Base-by-base conservation (phyloP, 2,888 invertebrate genomes). In the Drosophila birchii region DNA sequence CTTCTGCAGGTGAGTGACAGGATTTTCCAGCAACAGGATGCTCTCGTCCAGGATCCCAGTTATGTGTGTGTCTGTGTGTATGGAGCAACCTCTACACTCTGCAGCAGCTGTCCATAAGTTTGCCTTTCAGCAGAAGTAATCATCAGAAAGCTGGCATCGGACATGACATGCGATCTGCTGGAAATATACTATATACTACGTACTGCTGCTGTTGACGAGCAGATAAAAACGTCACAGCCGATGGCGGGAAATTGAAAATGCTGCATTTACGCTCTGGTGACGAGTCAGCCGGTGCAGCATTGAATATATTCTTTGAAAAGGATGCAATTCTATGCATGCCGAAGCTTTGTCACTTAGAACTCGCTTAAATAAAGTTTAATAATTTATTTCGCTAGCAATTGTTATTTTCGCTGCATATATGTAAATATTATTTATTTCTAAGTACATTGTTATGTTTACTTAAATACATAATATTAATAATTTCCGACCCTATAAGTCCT, bases 181-280 rank as follows among this genome's bases (percentile, higher is more conserved):
- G 49, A 39, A 45, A 47, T 41, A 67, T 39, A 32, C 8, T 29
- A 8, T 29, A 29, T 29, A 29, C 4, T 73, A 59, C 38, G 39
- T 23, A 43, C 43, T 43, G 56, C 69, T 57, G 55, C 57, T 74
- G 75, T 47, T 54, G 49, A 14, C 44, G 39, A 32, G 23, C 32
- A 72, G 75, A 72, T 72, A 72, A 72, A 72, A 74, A 36, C 54
- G 75, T 72, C 75, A 61, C 71, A 39, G 72, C 43, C 72, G 55
- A 49, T 49, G 68, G 47, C 45, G 60, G 45, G 51, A 71, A 70
- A 70, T 70, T 71, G 71, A 47, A 59, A 59, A 54, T 36, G 26
- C 34, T 26, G 59, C 38, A 34, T 39, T 11, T 45, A n/a, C n/a
- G 6, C 18, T 23, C 23, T 16, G 41, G 45, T 55, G 56, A 49